Evolutionary conservation across 2,797 vertebrate species (phyloP).

Genomic region (Muraenolepis orangiensis): DNA sequence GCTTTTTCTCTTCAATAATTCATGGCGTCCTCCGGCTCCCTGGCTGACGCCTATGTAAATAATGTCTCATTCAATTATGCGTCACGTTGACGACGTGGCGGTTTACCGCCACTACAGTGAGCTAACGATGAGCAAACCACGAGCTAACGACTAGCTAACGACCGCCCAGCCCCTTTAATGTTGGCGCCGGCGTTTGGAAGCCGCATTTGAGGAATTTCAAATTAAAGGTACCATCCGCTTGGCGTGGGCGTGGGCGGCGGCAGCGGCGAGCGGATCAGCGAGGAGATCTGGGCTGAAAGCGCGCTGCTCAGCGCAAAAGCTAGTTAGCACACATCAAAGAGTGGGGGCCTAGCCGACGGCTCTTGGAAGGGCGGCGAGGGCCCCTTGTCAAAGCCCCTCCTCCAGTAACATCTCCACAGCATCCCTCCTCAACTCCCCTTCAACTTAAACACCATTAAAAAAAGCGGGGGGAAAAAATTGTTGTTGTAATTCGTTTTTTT

Average conservation of each 20-base stretch:
- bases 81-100: slow-evolving; percentile 63
- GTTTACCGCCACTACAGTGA: too few species aligned
- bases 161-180: slow-evolving; percentile 57
- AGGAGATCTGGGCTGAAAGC: slow-evolving; percentile 56
- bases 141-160: too few species aligned
- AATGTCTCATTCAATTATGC: slow-evolving; percentile 67
- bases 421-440: slow-evolving; percentile 55
- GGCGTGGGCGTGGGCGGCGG: too few species aligned
- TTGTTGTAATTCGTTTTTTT: background rate
- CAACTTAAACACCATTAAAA: slow-evolving; percentile 74
- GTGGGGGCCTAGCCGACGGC: slow-evolving; percentile 67
- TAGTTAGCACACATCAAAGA: slow-evolving; percentile 77
- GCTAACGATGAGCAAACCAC: too few species aligned
- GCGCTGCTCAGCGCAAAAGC: slow-evolving; percentile 62
- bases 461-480: slow-evolving; percentile 65
- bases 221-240: slow-evolving; percentile 76
- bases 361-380: slow-evolving; percentile 68
- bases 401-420: slow-evolving; percentile 48
- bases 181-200: slow-evolving; percentile 53
- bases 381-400: slow-evolving; percentile 61
- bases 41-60: slow-evolving; percentile 76
- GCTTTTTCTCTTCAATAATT: slow-evolving; percentile 68
- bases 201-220: slow-evolving; percentile 73
- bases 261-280: slow-evolving; percentile 68
- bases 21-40: slow-evolving; percentile 71